phyloP scores from a whole-genome alignment of 2,888 invertebrate genomes.

The Caenorhabditis japonica region DNA sequence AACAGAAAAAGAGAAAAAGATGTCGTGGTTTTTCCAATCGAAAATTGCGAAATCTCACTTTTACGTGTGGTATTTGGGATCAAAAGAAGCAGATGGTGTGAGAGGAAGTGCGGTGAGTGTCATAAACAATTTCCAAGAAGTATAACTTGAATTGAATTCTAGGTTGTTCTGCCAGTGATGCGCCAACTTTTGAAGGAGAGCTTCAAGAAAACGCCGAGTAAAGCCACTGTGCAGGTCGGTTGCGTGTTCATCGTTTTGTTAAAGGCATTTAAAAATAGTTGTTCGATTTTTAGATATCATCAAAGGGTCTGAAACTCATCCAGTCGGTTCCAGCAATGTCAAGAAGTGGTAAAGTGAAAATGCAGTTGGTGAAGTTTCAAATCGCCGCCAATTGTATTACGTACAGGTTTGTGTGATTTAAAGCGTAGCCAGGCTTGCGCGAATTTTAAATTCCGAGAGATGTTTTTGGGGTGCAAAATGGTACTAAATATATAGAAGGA shows the following conservation, averaged over 20 bases:
- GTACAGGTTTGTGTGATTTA: constrained; percentile 78
- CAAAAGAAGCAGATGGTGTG: constrained; percentile 91
- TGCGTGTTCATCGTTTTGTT: too few species aligned
- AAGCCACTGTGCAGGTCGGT: constrained; percentile 75
- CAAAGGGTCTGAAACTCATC: constrained; percentile 93
- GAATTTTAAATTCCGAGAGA: too few species aligned
- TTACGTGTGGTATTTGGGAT: constrained; percentile 86
- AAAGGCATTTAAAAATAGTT: neutral
- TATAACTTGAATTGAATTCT: constrained; percentile 1
- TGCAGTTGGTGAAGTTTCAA: constrained; percentile 88
- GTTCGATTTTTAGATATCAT: constrained; percentile 79
- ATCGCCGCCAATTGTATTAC: constrained; percentile 94
- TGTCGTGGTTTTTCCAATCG: constrained; percentile 64
- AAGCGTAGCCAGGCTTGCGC: too few species aligned
- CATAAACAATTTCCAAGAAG: constrained; percentile 80
- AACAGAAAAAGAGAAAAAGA: too few species aligned
- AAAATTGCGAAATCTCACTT: constrained; percentile 78
- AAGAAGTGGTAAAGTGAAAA: constrained; percentile 77
- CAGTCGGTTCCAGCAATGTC: constrained; percentile 82
- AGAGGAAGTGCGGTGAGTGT: constrained; percentile 82
- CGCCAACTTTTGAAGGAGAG: constrained; percentile 68
- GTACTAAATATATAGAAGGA: too few species aligned
- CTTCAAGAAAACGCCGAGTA: constrained; percentile 66
- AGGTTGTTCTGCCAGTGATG: constrained; percentile 72
- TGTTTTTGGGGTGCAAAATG: too few species aligned